Evolutionary conservation across 2,113 vertebrate species (phyloP).

Genomic region (Madoqua kirkii): DNA sequence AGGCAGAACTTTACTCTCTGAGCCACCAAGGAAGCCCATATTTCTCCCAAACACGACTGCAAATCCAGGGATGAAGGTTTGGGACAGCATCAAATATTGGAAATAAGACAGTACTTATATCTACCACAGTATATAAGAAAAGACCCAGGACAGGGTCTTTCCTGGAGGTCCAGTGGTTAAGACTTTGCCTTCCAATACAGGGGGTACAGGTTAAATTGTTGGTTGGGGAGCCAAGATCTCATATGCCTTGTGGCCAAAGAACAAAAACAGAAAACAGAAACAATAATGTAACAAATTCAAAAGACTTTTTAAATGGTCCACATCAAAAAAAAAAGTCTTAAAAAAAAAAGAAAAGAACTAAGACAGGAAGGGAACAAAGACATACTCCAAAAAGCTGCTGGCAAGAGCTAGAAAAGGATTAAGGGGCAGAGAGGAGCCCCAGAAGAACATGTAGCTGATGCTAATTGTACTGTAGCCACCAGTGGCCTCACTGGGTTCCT

Average conservation of each 20-base stretch:
- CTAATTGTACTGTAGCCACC: not conserved
- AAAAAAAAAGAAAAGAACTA: no score
- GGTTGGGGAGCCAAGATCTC: not conserved
- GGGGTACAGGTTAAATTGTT: not conserved
- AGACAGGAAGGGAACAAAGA: not conserved
- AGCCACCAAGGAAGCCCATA: not conserved
- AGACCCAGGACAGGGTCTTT: not conserved
- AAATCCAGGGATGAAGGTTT: not conserved
- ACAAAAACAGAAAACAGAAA: not conserved
- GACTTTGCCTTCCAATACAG: not conserved
- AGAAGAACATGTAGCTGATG: not conserved
- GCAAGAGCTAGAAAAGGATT: not conserved
- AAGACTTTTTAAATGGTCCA: not conserved
- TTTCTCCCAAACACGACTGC: not conserved
- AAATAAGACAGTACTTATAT: not conserved
- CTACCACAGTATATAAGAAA: not conserved
- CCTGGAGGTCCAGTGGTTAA: not conserved
- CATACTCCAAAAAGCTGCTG: not conserved
- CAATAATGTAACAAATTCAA: not conserved
- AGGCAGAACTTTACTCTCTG: not conserved
- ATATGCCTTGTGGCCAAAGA: not conserved
- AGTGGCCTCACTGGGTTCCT: not conserved
- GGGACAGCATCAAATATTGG: not conserved
- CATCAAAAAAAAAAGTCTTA: not conserved
- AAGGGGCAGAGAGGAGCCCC: not conserved